phyloP scores from a whole-genome alignment of 2,888 invertebrate species.

The Ectemnius cavifrons region DNA sequence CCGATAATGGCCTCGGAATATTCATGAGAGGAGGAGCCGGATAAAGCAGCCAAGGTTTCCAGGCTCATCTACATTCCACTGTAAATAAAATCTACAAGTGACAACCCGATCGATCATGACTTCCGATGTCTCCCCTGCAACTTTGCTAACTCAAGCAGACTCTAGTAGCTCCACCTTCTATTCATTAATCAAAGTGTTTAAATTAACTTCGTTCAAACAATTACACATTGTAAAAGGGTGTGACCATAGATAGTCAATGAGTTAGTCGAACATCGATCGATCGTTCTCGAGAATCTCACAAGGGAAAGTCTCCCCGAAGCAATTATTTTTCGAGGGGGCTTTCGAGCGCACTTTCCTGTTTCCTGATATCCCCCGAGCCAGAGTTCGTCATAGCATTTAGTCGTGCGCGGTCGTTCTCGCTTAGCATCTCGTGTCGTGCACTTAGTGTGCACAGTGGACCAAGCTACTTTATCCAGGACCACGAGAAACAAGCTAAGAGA shows the following conservation, averaged over 20 bases:
- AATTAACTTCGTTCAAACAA: too few relatives aligned
- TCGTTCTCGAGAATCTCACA: neutral
- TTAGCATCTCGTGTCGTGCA: constrained; percentile 29
- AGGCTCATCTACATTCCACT: constrained; percentile 5
- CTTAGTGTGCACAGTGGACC: neutral
- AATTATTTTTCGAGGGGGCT: constrained; percentile 36
- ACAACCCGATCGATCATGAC: neutral
- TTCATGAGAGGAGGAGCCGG: neutral
- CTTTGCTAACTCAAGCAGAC: too few relatives aligned
- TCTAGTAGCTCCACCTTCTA: too few relatives aligned
- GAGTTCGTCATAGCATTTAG: constrained; percentile 60
- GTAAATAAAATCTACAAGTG: constrained; percentile 7
- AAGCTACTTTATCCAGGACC: too few relatives aligned
- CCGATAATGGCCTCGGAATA: constrained; percentile 44
- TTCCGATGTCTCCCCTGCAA: too few relatives aligned
- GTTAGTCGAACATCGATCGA: too few relatives aligned
- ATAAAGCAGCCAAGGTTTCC: neutral
- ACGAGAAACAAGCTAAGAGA: too few relatives aligned
- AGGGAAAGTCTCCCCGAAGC: constrained; percentile 28
- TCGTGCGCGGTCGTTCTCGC: constrained; percentile 54
- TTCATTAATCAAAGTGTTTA: too few relatives aligned
- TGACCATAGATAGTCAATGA: too few relatives aligned
- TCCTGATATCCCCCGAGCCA: constrained; percentile 38
- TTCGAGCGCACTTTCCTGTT: constrained; percentile 47
- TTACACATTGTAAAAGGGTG: too few relatives aligned